A percentile compares a stretch with the other conserved stretches of the same genome.
phyloP scores from a whole-genome alignment of 2,797 vertebrate genomes.

The Microctenopoma lineatum region DNA sequence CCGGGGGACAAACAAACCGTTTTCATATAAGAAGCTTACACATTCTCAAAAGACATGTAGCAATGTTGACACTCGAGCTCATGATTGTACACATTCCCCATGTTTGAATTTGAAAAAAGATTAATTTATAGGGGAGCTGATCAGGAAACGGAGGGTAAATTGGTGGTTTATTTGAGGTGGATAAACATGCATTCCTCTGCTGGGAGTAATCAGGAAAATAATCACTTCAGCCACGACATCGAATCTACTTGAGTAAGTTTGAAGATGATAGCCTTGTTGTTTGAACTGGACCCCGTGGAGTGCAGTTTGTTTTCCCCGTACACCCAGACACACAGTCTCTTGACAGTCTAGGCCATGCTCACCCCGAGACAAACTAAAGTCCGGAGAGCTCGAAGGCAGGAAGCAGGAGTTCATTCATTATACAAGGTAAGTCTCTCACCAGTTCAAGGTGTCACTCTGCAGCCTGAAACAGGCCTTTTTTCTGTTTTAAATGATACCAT shows the following conservation, averaged over 20 bases:
- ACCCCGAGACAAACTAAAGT: conserved; percentile 45
- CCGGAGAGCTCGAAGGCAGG: conserved; percentile 57
- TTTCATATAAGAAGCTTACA: conserved; percentile 80
- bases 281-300: conserved; percentile 61
- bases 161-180: conserved; percentile 68
- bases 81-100: conserved; percentile 42
- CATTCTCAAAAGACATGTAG: conserved; percentile 73
- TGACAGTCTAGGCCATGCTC: conserved; percentile 53
- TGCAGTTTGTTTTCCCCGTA: conserved; percentile 34
- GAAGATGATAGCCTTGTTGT: conserved; percentile 49
- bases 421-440: conserved; percentile 52
- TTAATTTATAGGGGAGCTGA: conserved; percentile 69
- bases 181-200: conserved; percentile 69
- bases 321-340: conserved; percentile 62
- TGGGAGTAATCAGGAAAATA: conserved; percentile 69
- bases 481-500: conserved; percentile 55
- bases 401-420: conserved; percentile 70
- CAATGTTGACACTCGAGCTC: conserved; percentile 53
- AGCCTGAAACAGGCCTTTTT: conserved; percentile 46
- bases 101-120: conserved; percentile 62
- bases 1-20: conserved; percentile 78
- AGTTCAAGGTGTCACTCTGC: conserved; percentile 56
- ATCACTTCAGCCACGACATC: conserved; percentile 55
- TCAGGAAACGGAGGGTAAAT: conserved; percentile 65
- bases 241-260: conserved; percentile 57